Evolutionary conservation across 92 coral and sea anemone species (phyloP).

Genomic region (Pocillopora meandrina): DNA sequence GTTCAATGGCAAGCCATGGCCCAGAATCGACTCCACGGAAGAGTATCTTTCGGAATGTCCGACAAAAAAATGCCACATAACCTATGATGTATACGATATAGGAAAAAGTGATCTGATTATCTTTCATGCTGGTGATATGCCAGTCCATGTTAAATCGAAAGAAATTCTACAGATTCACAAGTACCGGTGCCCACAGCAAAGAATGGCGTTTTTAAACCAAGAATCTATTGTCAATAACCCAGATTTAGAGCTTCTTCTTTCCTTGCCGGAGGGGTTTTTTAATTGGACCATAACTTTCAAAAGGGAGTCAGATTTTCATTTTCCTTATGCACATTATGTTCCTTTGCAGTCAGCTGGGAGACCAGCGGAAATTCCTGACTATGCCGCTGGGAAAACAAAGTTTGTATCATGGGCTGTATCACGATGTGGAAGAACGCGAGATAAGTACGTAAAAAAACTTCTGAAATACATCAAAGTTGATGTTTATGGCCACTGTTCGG

Average conservation of each 20-base stretch:
- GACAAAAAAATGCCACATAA: conserved; percentile 1
- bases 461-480: conserved; percentile 19
- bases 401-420: conserved; percentile 27
- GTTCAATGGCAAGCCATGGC: conserved; percentile 15
- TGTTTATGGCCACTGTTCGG: conserved; percentile 26
- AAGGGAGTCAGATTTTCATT: conserved; percentile 9
- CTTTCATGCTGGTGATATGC: conserved; percentile 14
- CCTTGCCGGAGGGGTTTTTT: conserved; percentile 15
- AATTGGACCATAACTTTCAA: conserved; percentile 34
- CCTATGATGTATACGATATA: conserved; percentile 15
- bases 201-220: conserved; percentile 11
- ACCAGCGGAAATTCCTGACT: background rate
- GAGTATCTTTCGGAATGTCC: conserved; percentile 13
- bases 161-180: conserved; percentile 19
- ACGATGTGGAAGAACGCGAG: conserved; percentile 10
- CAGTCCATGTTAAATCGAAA: background rate
- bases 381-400: conserved; percentile 2
- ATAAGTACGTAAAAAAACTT: conserved; percentile 14
- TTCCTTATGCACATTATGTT: conserved; percentile 15
- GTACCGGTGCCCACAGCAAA: conserved; percentile 7
- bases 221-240: background rate
- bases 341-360: background rate
- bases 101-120: conserved; percentile 16
- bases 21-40: conserved; percentile 5
- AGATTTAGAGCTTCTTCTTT: background rate